Evolutionary conservation across 2,113 vertebrate species (phyloP), one percentile per base, ranked within the genome.

Genomic region (Semicossyphus pulcher): DNA sequence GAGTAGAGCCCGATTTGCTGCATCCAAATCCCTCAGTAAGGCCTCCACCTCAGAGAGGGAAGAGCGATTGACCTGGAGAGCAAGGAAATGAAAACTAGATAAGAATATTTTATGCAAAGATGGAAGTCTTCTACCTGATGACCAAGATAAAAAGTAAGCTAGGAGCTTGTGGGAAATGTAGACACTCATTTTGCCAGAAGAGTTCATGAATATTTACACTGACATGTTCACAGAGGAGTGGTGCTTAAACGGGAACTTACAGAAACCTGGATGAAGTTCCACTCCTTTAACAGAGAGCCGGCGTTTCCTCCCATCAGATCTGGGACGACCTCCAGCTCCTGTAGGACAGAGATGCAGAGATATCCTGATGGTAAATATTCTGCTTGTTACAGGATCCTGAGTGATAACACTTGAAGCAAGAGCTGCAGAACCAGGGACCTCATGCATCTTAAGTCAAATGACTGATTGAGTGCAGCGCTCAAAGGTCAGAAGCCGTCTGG

Each of bases 261-360:
- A 77, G 91, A 91, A 78, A 95, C 14, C 52, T 89, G 89, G 83
- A 95, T 91, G 70, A 94, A 92, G 89, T 94, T 95, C 74, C 69
- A 88, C 29, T 72, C 82, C 62, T 87, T 82, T 28, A 81, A 49
- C 42, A 90, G 82, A 74, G 58, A 79, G 23, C 63, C 61, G 72
- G 37, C 11, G 20, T 85, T 79, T 56, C 80, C 80, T 76, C 84
- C 83, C 18, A 21, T 71, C 44, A 85, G 52, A 63, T 88, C 85
- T 59, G 88, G 80, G 65, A 92, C 4, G 10, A 92, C n/a, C 16
- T 93, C 86, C 84, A 94, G 77, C 79, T 88, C 64, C 93, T 94
- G 84, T 31, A 71, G 89, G 62, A 76, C 44, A 52, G 28, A 87
- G 61, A 71, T 11, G 75, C 41, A 52, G 31, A 87, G 61, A 71